These are phyloP conservation scores for Diorhabda sublineata DNA, from an alignment of 1,140 invertebrate species.

Conservation along the genomic window DNA sequence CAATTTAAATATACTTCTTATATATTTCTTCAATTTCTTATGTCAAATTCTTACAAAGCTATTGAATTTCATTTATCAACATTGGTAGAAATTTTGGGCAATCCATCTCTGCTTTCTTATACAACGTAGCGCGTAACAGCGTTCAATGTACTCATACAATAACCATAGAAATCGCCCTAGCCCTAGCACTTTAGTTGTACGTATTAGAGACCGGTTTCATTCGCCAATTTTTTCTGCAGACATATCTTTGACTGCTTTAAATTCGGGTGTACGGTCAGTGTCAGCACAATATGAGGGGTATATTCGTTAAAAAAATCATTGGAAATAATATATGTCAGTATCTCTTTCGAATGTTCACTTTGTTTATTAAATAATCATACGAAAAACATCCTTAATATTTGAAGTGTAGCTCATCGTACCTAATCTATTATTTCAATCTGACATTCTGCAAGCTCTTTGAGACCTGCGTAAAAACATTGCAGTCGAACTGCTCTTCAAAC, in stretches of 20 bases:
- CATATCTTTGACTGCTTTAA: slow-evolving; percentile 6
- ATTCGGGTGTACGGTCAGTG: not conserved
- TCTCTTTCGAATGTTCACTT: too few relatives aligned
- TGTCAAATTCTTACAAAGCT: not conserved
- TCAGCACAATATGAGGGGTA: not conserved
- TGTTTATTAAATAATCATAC: too few relatives aligned
- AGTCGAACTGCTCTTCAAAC: too few relatives aligned
- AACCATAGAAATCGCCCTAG: slow-evolving; percentile 20
- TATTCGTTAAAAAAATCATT: too few relatives aligned
- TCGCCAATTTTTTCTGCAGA: slow-evolving; percentile 17
- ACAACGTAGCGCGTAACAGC: slow-evolving; percentile 1
- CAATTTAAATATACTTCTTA: too few relatives aligned
- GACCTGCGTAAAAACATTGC: too few relatives aligned
- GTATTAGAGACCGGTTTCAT: slow-evolving; percentile 17
- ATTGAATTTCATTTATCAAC: not conserved
- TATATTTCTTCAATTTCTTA: not conserved
- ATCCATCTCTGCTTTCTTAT: not conserved
- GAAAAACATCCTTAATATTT: too few relatives aligned
- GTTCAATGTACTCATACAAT: slow-evolving; percentile 20
- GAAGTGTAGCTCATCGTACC: too few relatives aligned
- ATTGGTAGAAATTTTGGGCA: not conserved
- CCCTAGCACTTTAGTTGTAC: slow-evolving; percentile 7
- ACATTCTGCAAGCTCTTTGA: too few relatives aligned
- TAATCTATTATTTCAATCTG: too few relatives aligned
- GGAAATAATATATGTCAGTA: too few relatives aligned